Evolutionary conservation across 2,797 vertebrate genomes (phyloP), one percentile per base, ranked within the genome.

Genomic region (Spatula clypeata): DNA sequence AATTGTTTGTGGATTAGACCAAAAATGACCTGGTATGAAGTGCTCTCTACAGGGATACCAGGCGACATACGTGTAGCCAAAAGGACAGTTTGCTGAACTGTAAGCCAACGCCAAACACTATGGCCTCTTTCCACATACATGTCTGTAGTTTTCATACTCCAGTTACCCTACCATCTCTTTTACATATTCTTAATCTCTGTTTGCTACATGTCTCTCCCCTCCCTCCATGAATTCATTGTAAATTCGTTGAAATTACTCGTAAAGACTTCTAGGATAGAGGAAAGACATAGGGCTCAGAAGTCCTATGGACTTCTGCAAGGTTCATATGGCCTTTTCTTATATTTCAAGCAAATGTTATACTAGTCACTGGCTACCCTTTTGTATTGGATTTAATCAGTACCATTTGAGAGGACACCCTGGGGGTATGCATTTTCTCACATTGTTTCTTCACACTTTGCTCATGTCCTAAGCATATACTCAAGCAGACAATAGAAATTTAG

Each of bases 141-240:
- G 5, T 27, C 9, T 21, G 8, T 79, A 13, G 8, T 61, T 87
- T 82, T 85, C 27, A 5, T 66, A 40, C 34, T 91, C 81, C 58
- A 85, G 45, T 36, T 26, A 76, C 16, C 26, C 32, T 1, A 42
- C 6, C 13, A 29, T 47, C 58, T 66, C 14, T 73, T 92, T 49
- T 79, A 70, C 12, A 15, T 20, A 4, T 1, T 5, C 13, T 75
- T 75, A 38, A 45, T 75, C 75, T 66, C 24, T 79, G 6, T 53
- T 89, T 92, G 53, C 57, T 79, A 71, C 9, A 1, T 65, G 54
- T n/a, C n/a, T 83, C 11, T 44, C 77, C 21, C 29, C 8, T 0
- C 0, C 1, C 2, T 9, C 27, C 0, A 3, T 36, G 29, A 65
- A 73, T 73, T 58, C 3, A 49, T 57, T 1, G 0, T 36, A 38